A percentile compares a stretch with the other conserved stretches of the same genome.
These are phyloP conservation scores for Monochamus alternatus DNA, from an alignment of 2,888 invertebrate species.

Conservation along the genomic window DNA sequence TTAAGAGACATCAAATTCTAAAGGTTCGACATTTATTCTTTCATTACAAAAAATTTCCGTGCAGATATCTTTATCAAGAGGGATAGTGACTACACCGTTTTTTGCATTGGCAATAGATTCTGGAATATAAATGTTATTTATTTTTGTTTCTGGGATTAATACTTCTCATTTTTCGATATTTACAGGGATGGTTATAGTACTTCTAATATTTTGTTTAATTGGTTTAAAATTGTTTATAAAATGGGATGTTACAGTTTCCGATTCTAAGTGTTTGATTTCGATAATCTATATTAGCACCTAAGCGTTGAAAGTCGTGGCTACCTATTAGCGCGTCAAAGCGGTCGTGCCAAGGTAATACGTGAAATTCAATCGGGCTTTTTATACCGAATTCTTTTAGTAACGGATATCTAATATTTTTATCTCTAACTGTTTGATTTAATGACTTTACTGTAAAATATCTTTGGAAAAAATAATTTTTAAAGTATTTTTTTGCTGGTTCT, in stretches of 20 bases:
- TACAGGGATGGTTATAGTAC: background rate
- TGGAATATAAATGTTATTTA: background rate
- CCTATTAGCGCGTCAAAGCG: constrained; percentile 1
- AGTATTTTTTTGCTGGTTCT: constrained; percentile 25
- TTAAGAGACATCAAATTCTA: background rate
- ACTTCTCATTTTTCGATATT: constrained; percentile 2
- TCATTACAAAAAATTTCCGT: constrained; percentile 17
- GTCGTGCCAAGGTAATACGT: background rate
- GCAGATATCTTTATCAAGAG: background rate
- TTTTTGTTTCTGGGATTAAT: background rate
- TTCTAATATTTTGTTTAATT: background rate
- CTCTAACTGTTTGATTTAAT: background rate
- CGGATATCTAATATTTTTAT: background rate
- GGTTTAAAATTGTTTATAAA: background rate
- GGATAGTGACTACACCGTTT: constrained; percentile 4
- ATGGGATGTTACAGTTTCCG: background rate
- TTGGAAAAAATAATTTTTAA: constrained; percentile 14
- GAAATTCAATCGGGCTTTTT: background rate
- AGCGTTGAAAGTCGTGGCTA: background rate
- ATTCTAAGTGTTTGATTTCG: background rate
- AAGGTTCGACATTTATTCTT: constrained; percentile 12
- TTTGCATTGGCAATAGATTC: constrained; percentile 5
- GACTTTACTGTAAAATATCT: background rate
- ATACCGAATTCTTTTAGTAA: constrained; percentile 8
- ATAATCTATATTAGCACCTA: background rate